phyloP scores from a whole-genome alignment of 2,888 invertebrate genomes.

The Lochmaea crataegi region DNA sequence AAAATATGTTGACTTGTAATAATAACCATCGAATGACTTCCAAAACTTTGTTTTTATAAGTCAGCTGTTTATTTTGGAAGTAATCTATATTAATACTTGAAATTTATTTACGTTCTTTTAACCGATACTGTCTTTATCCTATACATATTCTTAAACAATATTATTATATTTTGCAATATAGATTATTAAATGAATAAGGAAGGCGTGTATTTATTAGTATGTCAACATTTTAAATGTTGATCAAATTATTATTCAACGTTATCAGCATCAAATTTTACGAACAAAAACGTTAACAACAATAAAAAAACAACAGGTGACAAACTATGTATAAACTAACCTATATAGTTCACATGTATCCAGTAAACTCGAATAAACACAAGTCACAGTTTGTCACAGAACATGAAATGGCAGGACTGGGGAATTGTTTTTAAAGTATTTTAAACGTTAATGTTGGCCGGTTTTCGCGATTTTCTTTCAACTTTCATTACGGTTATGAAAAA shows the following conservation, averaged over 20 bases:
- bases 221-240: background rate
- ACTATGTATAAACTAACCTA: constrained; percentile 50
- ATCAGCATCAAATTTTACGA: constrained; percentile 28
- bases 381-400: constrained; percentile 18
- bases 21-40: constrained; percentile 1
- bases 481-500: constrained; percentile 14
- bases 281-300: background rate
- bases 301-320: constrained; percentile 48
- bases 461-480: constrained; percentile 26
- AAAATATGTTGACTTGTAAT: constrained; percentile 13
- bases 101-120: background rate
- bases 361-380: background rate
- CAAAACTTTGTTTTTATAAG: constrained; percentile 4
- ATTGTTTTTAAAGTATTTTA: constrained; percentile 1
- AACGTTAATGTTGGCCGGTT: background rate
- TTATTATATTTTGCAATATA: background rate
- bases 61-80: constrained; percentile 2
- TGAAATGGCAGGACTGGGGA: background rate
- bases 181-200: background rate
- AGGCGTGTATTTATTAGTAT: background rate
- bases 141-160: background rate
- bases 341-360: constrained; percentile 49
- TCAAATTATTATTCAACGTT: background rate
- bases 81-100: background rate
- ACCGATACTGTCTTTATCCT: too few relatives aligned